phyloP scores from a whole-genome alignment of 2,113 vertebrate species.

The Nothoprocta perdicaria region DNA sequence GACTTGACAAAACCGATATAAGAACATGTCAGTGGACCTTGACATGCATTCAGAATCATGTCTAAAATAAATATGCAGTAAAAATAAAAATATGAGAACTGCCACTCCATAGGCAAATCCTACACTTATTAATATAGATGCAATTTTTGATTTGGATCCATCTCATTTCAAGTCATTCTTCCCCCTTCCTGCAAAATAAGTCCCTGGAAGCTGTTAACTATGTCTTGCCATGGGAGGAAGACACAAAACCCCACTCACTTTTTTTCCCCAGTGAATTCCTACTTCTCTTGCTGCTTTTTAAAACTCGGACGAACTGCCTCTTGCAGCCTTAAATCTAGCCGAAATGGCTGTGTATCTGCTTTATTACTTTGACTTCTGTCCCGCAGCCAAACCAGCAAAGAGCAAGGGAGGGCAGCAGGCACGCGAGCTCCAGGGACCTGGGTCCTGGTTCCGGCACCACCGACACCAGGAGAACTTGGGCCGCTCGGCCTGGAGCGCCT shows the following conservation, averaged over 20 bases:
- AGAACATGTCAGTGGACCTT: background rate
- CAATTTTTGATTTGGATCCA: background rate
- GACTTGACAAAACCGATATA: slow-evolving; percentile 32
- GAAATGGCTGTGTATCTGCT: background rate
- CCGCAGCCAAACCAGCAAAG: background rate
- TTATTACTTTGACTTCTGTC: background rate
- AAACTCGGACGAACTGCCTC: background rate
- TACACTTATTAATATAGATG: background rate
- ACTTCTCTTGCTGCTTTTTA: background rate
- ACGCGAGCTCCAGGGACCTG: too few species aligned
- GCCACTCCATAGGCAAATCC: background rate
- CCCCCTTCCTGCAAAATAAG: background rate
- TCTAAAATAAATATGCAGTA: background rate
- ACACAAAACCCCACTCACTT: background rate
- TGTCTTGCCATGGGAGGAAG: background rate
- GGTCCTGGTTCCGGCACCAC: too few species aligned
- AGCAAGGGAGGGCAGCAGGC: background rate
- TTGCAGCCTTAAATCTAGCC: background rate
- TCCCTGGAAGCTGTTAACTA: background rate
- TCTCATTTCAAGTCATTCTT: background rate
- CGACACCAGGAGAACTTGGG: too few species aligned
- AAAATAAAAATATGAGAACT: background rate
- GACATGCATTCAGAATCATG: background rate
- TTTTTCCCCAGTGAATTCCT: background rate
- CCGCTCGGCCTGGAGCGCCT: background rate